These are phyloP conservation scores for Drosophila cracens DNA, from an alignment of 2,888 invertebrate species.

Conservation along the genomic window DNA sequence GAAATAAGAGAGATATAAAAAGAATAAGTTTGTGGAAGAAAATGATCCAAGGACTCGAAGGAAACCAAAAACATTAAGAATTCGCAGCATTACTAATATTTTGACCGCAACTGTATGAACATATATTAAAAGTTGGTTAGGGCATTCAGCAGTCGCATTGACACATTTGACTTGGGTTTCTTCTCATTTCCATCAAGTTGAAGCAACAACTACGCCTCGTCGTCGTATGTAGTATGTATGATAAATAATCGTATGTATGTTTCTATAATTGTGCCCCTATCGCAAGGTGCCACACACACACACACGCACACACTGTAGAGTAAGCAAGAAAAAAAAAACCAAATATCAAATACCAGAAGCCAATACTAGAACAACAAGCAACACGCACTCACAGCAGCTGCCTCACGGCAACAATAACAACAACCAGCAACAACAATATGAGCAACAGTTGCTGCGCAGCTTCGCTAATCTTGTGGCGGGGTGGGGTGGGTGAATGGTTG, in stretches of 20 bases:
- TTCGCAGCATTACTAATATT: not conserved
- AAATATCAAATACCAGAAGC: constrained; percentile 40
- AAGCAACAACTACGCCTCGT: not conserved
- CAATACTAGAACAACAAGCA: constrained; percentile 22
- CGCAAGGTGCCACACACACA: constrained; percentile 21
- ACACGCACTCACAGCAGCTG: constrained; percentile 26
- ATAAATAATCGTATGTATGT: constrained; percentile 43
- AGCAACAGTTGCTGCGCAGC: constrained; percentile 51
- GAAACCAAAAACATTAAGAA: constrained; percentile 15
- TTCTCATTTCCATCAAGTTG: constrained; percentile 1
- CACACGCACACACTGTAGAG: not conserved
- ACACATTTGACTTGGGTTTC: not conserved
- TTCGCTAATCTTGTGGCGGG: constrained; percentile 59
- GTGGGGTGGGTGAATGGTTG: not conserved
- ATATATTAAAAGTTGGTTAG: not conserved
- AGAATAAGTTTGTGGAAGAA: not conserved
- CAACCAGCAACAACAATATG: constrained; percentile 7
- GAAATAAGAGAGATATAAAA: too few species aligned
- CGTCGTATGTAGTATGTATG: constrained; percentile 6
- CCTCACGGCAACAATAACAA: constrained; percentile 5
- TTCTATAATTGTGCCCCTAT: constrained; percentile 33
- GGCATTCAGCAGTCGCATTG: not conserved
- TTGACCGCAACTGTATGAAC: not conserved
- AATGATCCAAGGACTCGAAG: not conserved
- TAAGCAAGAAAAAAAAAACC: not conserved